Evolutionary conservation across 2,113 vertebrate genomes (phyloP).

Genomic region (Emydura subglobosa): DNA sequence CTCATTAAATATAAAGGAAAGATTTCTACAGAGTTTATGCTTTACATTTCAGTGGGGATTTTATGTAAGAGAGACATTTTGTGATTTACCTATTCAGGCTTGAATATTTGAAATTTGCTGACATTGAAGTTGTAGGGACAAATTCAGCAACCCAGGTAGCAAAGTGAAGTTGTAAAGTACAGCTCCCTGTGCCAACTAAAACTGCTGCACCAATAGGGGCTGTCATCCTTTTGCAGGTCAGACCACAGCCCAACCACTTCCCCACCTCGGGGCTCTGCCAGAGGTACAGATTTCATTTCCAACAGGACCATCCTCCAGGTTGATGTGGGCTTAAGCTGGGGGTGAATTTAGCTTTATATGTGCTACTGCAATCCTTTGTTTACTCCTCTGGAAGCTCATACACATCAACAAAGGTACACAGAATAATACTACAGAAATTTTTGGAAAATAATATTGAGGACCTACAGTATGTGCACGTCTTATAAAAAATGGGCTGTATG

Average conservation of each 20-base stretch:
- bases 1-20: not conserved
- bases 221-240: not conserved
- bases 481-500: not conserved
- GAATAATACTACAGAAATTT: not conserved
- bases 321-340: no score
- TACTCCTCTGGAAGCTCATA: not conserved
- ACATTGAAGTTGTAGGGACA: not conserved
- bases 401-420: not conserved
- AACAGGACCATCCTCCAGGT: not conserved
- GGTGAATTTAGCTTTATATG: not conserved
- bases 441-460: not conserved
- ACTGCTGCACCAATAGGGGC: not conserved
- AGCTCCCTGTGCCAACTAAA: not conserved
- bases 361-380: not conserved
- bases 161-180: not conserved
- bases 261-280: not conserved
- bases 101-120: not conserved
- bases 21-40: not conserved
- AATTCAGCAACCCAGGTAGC: not conserved
- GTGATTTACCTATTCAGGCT: not conserved
- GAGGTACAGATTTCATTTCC: not conserved
- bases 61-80: not conserved
- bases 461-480: rapidly evolving
- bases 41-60: not conserved
- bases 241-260: not conserved